Percentiles rank a stretch among this genome's conserved stretches.
These are phyloP conservation scores for Melanitta fusca DNA, from an alignment of 2,797 vertebrate species.

Conservation along the genomic window DNA sequence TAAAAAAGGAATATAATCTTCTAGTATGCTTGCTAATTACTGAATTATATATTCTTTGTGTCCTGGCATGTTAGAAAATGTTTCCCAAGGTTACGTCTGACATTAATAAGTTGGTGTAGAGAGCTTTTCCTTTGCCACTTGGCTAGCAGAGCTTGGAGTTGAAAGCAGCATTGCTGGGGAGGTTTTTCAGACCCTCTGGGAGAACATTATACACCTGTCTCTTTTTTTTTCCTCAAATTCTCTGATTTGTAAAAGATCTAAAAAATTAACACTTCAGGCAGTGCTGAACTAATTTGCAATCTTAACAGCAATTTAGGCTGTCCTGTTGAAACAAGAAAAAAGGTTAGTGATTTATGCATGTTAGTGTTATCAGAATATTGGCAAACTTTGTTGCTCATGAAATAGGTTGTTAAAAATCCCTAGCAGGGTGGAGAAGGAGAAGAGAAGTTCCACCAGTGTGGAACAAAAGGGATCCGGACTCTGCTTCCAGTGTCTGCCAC, in stretches of 20 bases:
- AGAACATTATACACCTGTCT: neutral
- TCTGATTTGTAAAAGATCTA: constrained; percentile 37
- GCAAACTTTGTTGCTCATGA: neutral
- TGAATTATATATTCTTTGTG: constrained; percentile 25
- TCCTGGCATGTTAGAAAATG: neutral
- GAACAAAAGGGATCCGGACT: neutral
- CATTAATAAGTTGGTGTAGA: constrained; percentile 20
- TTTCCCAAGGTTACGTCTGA: constrained; percentile 40
- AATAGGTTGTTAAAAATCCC: neutral
- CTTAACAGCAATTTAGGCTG: constrained; percentile 6
- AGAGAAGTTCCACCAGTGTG: neutral
- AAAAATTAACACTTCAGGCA: constrained; percentile 43
- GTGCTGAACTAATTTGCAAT: constrained; percentile 50
- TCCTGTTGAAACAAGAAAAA: constrained; percentile 33
- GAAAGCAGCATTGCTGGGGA: constrained; percentile 4
- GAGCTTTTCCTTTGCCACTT: constrained; percentile 23
- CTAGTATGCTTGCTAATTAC: constrained; percentile 29
- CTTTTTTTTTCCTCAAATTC: neutral
- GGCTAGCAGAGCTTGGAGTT: constrained; percentile 20
- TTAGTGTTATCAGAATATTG: neutral
- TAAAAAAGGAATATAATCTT: neutral
- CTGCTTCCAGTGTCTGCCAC: fast-evolving
- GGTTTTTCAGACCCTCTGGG: neutral
- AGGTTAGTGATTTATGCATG: neutral
- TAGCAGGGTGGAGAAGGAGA: neutral